Percentiles rank a stretch among this genome's conserved stretches.
Evolutionary conservation across 2,888 invertebrate genomes (phyloP).

Genomic region (Archips xylosteana): DNA sequence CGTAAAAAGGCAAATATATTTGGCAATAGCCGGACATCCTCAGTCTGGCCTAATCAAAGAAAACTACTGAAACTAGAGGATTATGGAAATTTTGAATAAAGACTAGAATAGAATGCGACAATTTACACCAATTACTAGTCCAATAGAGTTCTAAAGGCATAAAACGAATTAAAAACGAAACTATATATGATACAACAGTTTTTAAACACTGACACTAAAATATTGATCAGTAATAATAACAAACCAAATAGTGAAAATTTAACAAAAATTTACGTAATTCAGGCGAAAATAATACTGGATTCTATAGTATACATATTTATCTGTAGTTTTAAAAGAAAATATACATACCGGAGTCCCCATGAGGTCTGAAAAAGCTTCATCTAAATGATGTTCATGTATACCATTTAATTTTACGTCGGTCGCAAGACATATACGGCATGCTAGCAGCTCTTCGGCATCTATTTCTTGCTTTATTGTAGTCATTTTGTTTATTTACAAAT

Average conservation of each 20-base stretch:
- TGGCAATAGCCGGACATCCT: too few relatives aligned
- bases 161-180: not conserved
- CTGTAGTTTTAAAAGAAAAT: not conserved
- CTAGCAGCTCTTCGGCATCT: slow-evolving; percentile 19
- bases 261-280: not conserved
- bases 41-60: too few relatives aligned
- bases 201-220: not conserved
- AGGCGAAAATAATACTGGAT: not conserved
- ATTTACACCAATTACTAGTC: not conserved
- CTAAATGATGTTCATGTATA: slow-evolving; percentile 26
- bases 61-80: too few relatives aligned
- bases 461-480: slow-evolving; percentile 32
- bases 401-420: slow-evolving; percentile 25
- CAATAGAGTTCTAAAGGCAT: not conserved
- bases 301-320: not conserved
- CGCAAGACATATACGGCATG: slow-evolving; percentile 35
- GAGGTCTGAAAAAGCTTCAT: slow-evolving; percentile 28
- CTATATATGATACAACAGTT: not conserved
- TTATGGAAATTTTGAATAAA: too few relatives aligned
- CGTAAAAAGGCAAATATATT: too few relatives aligned
- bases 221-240: slow-evolving; percentile 10
- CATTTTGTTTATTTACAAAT: slow-evolving; percentile 27
- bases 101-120: not conserved
- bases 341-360: slow-evolving; percentile 31
- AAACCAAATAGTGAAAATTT: not conserved